Evolutionary conservation across 2,113 vertebrate genomes (phyloP).

Genomic region (Pomatorhinus ruficollis): DNA sequence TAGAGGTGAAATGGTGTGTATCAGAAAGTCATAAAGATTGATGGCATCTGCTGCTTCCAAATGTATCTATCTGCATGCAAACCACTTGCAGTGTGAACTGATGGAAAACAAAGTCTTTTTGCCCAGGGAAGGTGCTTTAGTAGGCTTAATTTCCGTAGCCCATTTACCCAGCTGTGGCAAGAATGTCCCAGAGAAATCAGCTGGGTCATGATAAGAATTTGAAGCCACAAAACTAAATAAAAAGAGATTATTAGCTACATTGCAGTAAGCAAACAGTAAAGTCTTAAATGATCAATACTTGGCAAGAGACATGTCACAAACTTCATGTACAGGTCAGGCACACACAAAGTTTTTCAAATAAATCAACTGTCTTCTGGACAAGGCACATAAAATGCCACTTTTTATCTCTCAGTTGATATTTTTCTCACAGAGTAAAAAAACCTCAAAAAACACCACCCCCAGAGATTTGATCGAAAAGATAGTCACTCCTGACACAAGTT

Average conservation of each 20-base stretch:
- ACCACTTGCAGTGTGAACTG: conserved; percentile 74
- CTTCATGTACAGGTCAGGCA: conserved; percentile 75
- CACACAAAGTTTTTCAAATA: conserved; percentile 69
- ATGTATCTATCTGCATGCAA: conserved; percentile 74
- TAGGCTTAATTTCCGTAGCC: conserved; percentile 72
- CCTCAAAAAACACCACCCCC: conserved; percentile 39
- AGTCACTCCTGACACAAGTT: conserved; percentile 74
- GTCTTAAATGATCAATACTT: conserved; percentile 76
- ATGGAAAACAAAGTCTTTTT: conserved; percentile 74
- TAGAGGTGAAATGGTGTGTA: conserved; percentile 85
- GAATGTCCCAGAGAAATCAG: conserved; percentile 79
- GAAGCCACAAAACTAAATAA: conserved; percentile 78
- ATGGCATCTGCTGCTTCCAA: conserved; percentile 61
- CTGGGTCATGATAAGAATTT: conserved; percentile 77
- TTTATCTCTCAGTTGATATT: conserved; percentile 78
- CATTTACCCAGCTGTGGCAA: conserved; percentile 72
- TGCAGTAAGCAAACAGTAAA: conserved; percentile 73
- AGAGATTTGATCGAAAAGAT: conserved; percentile 75
- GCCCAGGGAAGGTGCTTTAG: conserved; percentile 54
- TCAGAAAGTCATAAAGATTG: conserved; percentile 87
- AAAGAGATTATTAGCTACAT: conserved; percentile 76
- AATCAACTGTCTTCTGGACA: conserved; percentile 70
- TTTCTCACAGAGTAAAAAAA: conserved; percentile 60
- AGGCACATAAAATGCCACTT: conserved; percentile 76
- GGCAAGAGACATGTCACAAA: conserved; percentile 72